Percentiles rank a stretch among this genome's conserved stretches.
Conservation (phyloP, 2,113 vertebrate genomes). For the rat (Rattus norvegicus) region DNA sequence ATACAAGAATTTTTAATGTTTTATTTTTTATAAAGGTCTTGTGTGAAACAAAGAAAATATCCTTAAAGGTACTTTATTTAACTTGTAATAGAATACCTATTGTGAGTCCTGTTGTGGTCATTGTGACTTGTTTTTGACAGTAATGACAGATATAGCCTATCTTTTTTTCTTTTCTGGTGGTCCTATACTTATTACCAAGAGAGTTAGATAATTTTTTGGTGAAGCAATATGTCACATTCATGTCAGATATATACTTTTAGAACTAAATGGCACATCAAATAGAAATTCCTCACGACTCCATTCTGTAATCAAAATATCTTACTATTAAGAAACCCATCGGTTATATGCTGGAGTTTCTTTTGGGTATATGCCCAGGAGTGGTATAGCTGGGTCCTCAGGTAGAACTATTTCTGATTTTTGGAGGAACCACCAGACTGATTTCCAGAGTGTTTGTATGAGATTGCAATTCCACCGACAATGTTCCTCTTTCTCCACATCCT, state of each 20-base stretch:
- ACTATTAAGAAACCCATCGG: background rate
- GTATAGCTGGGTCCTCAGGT: too few species aligned
- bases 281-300: background rate
- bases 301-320: slow-evolving; percentile 12
- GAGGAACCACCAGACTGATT: too few species aligned
- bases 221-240: background rate
- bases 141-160: background rate
- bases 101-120: background rate
- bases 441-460: too few species aligned
- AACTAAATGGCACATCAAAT: slow-evolving; percentile 6
- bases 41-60: background rate
- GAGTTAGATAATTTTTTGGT: background rate
- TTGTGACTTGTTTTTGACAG: background rate
- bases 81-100: background rate
- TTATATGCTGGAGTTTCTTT: too few species aligned
- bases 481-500: too few species aligned
- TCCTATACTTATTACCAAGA: background rate
- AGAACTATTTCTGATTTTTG: too few species aligned
- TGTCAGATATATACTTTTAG: slow-evolving; percentile 4
- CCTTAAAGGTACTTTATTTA: background rate
- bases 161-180: background rate
- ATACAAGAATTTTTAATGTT: background rate
- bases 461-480: too few species aligned
- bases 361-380: too few species aligned
- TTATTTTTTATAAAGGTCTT: slow-evolving; percentile 25